Conservation (phyloP, 1,140 invertebrate genomes). For the Sitobion miscanthi region DNA sequence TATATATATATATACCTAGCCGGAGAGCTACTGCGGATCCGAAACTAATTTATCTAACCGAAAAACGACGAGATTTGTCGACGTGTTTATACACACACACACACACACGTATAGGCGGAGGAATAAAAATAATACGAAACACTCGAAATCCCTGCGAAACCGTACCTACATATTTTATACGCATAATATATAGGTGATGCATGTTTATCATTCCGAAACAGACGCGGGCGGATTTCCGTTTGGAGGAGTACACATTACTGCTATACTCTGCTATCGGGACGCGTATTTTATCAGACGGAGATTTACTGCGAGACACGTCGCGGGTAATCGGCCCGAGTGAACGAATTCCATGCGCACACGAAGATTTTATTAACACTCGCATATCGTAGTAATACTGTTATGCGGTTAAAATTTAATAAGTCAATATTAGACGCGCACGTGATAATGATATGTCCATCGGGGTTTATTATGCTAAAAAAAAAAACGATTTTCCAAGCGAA, state of each 20-base stretch:
- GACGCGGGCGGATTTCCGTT: background rate
- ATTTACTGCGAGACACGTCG: background rate
- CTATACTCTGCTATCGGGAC: too few species aligned
- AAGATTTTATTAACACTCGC: background rate
- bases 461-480: background rate
- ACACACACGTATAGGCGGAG: background rate
- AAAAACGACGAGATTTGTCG: slow-evolving; percentile 48
- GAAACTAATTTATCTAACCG: slow-evolving; percentile 56
- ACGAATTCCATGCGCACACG: background rate
- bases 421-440: too few species aligned
- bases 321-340: background rate
- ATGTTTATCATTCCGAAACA: background rate
- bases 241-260: background rate
- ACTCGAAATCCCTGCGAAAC: background rate
- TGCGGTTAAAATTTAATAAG: too few species aligned
- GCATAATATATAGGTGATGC: background rate
- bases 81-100: background rate
- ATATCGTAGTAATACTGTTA: too few species aligned
- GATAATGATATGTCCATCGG: background rate
- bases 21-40: slow-evolving; percentile 35
- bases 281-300: background rate
- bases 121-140: slow-evolving; percentile 8
- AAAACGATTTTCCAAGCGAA: background rate
- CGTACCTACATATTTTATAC: background rate
- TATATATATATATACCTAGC: background rate